phyloP scores from a whole-genome alignment of 2,113 vertebrate genomes.

The Platichthys stellatus region DNA sequence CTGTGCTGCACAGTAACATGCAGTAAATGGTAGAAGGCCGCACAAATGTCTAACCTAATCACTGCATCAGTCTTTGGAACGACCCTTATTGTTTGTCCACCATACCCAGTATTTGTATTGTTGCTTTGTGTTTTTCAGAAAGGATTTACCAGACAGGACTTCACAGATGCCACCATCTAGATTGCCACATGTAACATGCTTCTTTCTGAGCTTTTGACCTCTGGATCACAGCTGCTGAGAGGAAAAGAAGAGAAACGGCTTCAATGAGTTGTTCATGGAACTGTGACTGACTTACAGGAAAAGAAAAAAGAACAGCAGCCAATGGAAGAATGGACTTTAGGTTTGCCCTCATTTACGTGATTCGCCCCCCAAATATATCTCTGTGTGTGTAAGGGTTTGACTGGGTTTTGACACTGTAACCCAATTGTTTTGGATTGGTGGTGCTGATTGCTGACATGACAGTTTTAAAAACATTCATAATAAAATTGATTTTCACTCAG shows the following conservation, averaged over 20 bases:
- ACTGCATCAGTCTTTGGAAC: background rate
- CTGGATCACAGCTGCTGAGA: background rate
- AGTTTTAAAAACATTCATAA: background rate
- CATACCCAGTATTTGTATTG: background rate
- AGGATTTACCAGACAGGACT: slow-evolving; percentile 80
- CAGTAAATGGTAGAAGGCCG: too few species aligned
- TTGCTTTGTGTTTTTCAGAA: slow-evolving; percentile 74
- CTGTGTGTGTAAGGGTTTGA: background rate
- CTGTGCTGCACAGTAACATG: background rate
- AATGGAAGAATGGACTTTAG: background rate
- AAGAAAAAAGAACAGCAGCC: background rate
- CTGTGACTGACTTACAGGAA: background rate
- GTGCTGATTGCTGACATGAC: background rate
- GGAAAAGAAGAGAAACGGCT: background rate
- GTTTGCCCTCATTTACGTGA: background rate
- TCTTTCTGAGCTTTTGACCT: background rate
- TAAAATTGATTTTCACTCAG: background rate
- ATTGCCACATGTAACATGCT: background rate
- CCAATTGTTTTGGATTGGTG: background rate
- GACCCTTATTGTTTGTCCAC: background rate
- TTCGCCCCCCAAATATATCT: slow-evolving; percentile 2
- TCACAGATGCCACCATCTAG: slow-evolving; percentile 69
- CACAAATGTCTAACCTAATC: too few species aligned
- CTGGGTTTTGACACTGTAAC: slow-evolving; percentile 1
- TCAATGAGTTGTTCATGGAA: background rate